Percentiles rank a stretch among this genome's conserved stretches.
Conservation (phyloP, 2,113 vertebrate species). For the Microtus richardsoni region DNA sequence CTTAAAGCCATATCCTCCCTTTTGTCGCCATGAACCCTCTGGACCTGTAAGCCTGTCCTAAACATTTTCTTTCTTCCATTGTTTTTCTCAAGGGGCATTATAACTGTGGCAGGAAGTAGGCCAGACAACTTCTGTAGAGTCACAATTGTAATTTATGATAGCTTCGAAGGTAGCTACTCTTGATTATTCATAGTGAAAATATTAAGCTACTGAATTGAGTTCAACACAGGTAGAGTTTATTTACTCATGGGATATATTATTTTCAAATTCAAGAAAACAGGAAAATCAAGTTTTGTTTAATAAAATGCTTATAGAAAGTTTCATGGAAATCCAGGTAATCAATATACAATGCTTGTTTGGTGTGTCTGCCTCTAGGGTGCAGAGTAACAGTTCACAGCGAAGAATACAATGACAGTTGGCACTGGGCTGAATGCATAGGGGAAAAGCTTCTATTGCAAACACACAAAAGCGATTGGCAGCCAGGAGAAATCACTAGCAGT, state of each 20-base stretch:
- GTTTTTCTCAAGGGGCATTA: background rate
- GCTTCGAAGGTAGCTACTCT: background rate
- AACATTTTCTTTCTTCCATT: background rate
- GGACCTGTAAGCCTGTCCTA: background rate
- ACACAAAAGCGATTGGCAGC: conserved; percentile 11
- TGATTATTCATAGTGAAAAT: background rate
- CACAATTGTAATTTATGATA: background rate
- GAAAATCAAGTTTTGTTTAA: background rate
- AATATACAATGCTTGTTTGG: background rate
- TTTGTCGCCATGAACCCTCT: too few relatives aligned
- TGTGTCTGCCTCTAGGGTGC: background rate
- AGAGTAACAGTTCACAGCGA: background rate
- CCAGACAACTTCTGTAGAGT: background rate
- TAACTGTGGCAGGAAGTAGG: background rate
- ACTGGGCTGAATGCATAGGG: background rate
- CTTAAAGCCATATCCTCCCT: background rate
- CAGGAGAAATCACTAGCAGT: background rate
- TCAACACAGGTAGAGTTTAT: background rate
- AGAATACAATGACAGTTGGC: background rate
- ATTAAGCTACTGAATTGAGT: background rate
- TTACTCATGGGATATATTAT: background rate
- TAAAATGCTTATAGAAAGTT: background rate
- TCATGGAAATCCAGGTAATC: background rate
- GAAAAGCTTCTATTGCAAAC: conserved; percentile 9
- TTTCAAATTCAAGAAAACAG: background rate